Evolutionary conservation across 2,113 vertebrate species (phyloP), one percentile per base, ranked within the genome.

Genomic region (Labrus mixtus): DNA sequence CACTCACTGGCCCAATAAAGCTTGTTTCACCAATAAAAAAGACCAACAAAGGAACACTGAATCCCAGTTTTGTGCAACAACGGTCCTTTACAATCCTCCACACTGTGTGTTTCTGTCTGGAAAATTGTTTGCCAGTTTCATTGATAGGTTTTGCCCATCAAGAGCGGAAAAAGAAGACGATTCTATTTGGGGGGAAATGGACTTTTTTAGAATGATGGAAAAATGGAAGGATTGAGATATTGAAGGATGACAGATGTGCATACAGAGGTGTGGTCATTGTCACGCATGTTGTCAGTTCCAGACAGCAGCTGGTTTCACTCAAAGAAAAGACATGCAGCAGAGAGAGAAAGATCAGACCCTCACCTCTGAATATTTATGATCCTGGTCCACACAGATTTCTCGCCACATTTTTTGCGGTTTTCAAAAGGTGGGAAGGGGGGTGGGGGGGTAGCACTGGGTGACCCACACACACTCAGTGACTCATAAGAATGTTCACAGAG

Each of bases 321-420:
- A 83, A 60, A 45, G 73, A 70, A 73, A 72, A 84, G 89, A 91
- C 46, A 50, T 39, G 82, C 66, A 81, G 75, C 75, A 85, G 67
- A 64, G 55, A 79, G 62, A 82, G 33, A 62, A 77, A 65, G 87
- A 89, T 87, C 83, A 88, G 88, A 87, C 85, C 85, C 85, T 88
- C 80, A 83, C 69, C 86, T 59, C 84, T 91, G 91, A 93, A 93
- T 91, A 93, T 92, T 92, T 93, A 92, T 91, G 90, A 90, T 88
- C 73, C 70, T 4, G 72, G 76, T 84, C 84, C 39, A 55, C 84
- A 76, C 68, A 76, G 70, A 90, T 90, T 92, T 89, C 88, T 88
- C 61, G 79, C 89, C 86, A 90, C 82, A 84, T 90, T 87, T 90
- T 90, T 87, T 79, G 79, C 4, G 78, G 83, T 91, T 91, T 90